A percentile compares a stretch with the other conserved stretches of the same genome.
These are phyloP conservation scores for Monomorium pharaonis DNA, from an alignment of 1,140 invertebrate species.

Conservation along the genomic window DNA sequence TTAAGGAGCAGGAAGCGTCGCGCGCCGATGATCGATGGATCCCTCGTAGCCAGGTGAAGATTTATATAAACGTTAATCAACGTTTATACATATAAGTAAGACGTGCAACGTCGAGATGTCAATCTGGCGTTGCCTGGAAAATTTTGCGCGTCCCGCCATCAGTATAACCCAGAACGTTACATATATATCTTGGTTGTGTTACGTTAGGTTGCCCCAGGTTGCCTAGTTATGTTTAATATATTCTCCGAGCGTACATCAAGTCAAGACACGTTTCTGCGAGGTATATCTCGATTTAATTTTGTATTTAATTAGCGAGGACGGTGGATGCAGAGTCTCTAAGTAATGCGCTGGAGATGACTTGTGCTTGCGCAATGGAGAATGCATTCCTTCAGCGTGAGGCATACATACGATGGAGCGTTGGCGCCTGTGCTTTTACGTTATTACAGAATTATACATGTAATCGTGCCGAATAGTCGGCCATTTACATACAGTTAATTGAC, in stretches of 20 bases:
- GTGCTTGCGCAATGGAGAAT: slow-evolving; percentile 23
- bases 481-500: not conserved
- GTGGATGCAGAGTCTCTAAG: not conserved
- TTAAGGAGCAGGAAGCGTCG: not conserved
- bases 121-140: not conserved
- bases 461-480: not conserved
- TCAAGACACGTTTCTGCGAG: not conserved
- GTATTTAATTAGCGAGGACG: not conserved
- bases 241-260: not conserved
- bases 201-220: not conserved
- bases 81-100: not conserved
- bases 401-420: slow-evolving; percentile 17
- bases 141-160: not conserved
- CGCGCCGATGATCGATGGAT: slow-evolving; percentile 11
- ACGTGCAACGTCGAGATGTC: not conserved
- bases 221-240: not conserved
- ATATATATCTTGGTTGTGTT: not conserved
- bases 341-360: not conserved
- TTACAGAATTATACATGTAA: not conserved
- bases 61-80: not conserved
- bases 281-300: not conserved
- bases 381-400: not conserved
- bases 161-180: no score
- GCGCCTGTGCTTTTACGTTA: not conserved
- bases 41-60: slow-evolving; percentile 55